Conservation (phyloP, 2,888 invertebrate genomes). For the Peribatodes rhomboidaria region DNA sequence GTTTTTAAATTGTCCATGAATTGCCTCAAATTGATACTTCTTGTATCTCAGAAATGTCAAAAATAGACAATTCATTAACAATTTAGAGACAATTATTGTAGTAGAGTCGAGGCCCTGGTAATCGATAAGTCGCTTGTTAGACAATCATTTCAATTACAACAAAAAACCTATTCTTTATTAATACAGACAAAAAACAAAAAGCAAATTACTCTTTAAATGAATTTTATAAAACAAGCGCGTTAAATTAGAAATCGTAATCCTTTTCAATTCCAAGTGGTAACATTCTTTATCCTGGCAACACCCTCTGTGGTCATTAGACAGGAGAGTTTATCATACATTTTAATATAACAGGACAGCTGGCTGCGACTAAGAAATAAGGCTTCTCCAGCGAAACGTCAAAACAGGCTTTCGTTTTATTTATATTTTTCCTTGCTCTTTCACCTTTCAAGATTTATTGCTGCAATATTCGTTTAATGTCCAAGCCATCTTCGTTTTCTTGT, state of each 20-base stretch:
- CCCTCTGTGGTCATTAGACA: conserved; percentile 31
- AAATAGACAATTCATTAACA: no score
- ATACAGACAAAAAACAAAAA: not conserved
- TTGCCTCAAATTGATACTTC: no score
- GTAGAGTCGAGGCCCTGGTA: no score
- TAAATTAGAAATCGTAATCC: not conserved
- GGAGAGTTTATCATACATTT: conserved; percentile 73
- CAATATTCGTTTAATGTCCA: conserved; percentile 68
- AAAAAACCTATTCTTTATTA: no score
- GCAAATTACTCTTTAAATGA: not conserved
- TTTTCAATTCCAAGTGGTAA: not conserved
- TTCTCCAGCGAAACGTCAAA: conserved; percentile 65
- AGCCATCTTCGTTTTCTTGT: conserved; percentile 55
- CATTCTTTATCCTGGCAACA: conserved; percentile 17
- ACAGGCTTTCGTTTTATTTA: conserved; percentile 69
- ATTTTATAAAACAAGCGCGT: not conserved
- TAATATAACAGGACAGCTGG: conserved; percentile 76
- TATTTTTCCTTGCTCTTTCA: conserved; percentile 64
- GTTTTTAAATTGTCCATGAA: no score
- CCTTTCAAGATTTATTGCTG: conserved; percentile 69
- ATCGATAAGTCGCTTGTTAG: no score
- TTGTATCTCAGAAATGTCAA: no score
- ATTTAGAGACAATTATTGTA: no score
- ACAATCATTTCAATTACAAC: no score
- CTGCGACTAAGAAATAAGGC: conserved; percentile 60